Base-by-base conservation (phyloP, 1,140 invertebrate genomes). In the Sinella curviseta region DNA sequence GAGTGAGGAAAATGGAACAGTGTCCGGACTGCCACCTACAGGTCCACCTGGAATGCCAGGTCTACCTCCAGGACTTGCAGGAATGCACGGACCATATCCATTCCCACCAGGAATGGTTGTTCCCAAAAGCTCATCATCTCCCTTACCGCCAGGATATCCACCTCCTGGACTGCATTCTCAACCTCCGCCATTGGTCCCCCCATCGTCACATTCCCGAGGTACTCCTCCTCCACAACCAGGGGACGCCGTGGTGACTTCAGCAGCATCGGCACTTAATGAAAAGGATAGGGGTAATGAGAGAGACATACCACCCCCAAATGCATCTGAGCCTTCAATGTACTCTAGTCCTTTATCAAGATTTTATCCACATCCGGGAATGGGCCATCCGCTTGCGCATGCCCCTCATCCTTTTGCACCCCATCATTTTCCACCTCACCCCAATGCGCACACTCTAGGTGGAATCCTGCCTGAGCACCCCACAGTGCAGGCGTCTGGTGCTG, bases 241-340 rank as follows among this genome's bases (percentile, higher is more conserved):
- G n/a, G 78, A 80, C 57, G 78, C 79, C 36, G 81, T 82, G 67
- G 80, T 84, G 17, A 82, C 84, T 24, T 83, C 80, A 17, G 81
- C 80, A 24, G 28, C 79, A 35, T 76, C 80, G 76, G 12, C 65
- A 31, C 65, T 55, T 73, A 30, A 77, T 17, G 75, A 80, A 1
- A 34, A 75, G 30, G 80, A 67, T 76, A 70, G 80, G 16, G 48
- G 70, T 33, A 55, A 24, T 60, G 39, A 57, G 2, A 55, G 36
- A 24, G 36, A 36, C 26, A 16, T 34, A 57, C n/a, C 75, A 8
- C 39, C 24, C 14, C 75, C 36, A 20, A 20, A 17, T 26, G 24
- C 36, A 77, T 3, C 75, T 30, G 75, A 54, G 39, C 30, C 75
- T 55, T 77, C 48, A 60, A 8, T 55, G 26, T 77, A 54, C 57